These are phyloP conservation scores for Apodemia zela DNA, from an alignment of 2,888 invertebrate genomes.

Conservation along the genomic window DNA sequence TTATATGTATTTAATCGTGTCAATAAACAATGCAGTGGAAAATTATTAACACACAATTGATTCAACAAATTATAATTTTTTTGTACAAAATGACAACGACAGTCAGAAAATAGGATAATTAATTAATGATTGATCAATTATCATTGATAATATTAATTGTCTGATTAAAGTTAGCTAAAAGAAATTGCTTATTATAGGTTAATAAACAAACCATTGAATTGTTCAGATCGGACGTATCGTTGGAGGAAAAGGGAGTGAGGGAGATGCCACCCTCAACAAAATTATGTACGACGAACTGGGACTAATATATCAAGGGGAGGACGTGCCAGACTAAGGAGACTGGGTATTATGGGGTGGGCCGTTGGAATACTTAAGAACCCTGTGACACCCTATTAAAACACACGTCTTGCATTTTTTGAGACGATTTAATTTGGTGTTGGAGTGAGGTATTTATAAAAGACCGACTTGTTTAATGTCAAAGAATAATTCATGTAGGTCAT, in stretches of 20 bases:
- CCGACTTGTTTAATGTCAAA: background rate
- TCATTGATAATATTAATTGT: background rate
- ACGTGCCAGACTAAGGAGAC: constrained; percentile 80
- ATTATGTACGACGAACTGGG: constrained; percentile 81
- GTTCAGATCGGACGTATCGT: constrained; percentile 62
- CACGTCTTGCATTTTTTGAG: constrained; percentile 76
- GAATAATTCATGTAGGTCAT: background rate
- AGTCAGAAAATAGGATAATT: background rate
- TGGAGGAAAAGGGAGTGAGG: constrained; percentile 54
- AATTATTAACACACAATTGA: background rate
- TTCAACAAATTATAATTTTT: background rate
- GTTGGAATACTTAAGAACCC: constrained; percentile 79
- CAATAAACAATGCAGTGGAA: background rate
- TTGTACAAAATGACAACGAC: background rate
- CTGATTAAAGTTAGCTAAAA: background rate
- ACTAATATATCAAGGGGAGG: constrained; percentile 80
- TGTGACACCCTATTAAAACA: constrained; percentile 80
- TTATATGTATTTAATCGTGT: background rate
- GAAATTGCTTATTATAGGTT: constrained; percentile 53
- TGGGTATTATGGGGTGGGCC: constrained; percentile 77
- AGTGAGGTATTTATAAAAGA: constrained; percentile 20
- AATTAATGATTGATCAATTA: background rate
- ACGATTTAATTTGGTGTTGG: constrained; percentile 70
- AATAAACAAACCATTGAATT: constrained; percentile 77
- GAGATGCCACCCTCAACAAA: constrained; percentile 70